Evolutionary conservation across 2,797 vertebrate species (phyloP).

Genomic region (Thripadectes ignobilis): DNA sequence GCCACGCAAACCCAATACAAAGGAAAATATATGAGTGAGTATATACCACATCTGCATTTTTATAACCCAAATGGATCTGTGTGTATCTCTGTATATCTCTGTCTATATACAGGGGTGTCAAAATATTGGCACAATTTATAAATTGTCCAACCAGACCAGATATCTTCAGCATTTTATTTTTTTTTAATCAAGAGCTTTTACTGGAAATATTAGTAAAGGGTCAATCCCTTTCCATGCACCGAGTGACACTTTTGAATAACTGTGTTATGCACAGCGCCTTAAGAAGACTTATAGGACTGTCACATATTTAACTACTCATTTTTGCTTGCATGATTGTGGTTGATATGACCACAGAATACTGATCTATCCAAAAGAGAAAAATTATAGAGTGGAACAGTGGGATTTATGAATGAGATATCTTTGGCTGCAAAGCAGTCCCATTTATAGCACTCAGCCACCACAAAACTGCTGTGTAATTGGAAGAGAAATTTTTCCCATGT

Average conservation of each 20-base stretch:
- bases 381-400: conserved; percentile 77
- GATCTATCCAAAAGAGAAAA: conserved; percentile 82
- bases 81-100: neutral
- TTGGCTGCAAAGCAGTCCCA: conserved; percentile 76
- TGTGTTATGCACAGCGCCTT: conserved; percentile 14
- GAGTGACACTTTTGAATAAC: conserved; percentile 66
- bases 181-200: conserved; percentile 54
- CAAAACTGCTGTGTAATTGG: conserved; percentile 80
- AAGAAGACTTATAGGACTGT: conserved; percentile 65
- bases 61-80: neutral
- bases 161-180: conserved; percentile 6
- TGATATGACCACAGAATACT: conserved; percentile 80
- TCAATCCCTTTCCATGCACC: conserved; percentile 45
- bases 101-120: neutral
- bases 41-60: neutral
- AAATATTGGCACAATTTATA: conserved; percentile 44
- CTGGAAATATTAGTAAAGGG: conserved; percentile 39
- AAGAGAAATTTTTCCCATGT: conserved; percentile 77
- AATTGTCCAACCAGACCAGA: neutral
- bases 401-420: conserved; percentile 80
- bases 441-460: conserved; percentile 79
- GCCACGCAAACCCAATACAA: neutral
- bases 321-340: conserved; percentile 84
- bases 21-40: neutral
- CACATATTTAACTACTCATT: conserved; percentile 76